A percentile compares a stretch with the other conserved stretches of the same genome.
Conservation (phyloP, 2,113 vertebrate species). For the Forbesichthys papilliferus region DNA sequence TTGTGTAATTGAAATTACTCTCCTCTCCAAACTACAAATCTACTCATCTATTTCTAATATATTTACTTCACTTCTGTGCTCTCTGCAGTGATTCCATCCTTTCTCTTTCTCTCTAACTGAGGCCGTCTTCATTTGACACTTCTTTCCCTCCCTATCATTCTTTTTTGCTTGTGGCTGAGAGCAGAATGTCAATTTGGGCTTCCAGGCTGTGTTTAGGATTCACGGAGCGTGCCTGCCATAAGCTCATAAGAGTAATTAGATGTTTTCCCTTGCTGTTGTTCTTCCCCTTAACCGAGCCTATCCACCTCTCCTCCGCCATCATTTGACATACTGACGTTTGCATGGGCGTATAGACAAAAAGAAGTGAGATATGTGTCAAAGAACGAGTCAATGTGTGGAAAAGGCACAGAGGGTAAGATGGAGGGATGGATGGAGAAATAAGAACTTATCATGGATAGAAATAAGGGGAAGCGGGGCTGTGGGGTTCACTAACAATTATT, state of each 20-base stretch:
- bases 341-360: constrained; percentile 36
- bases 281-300: constrained; percentile 40
- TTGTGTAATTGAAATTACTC: constrained; percentile 43
- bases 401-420: neutral
- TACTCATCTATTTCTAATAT: neutral
- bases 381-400: neutral
- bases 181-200: constrained; percentile 35
- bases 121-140: constrained; percentile 19
- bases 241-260: constrained; percentile 59
- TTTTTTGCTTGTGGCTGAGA: constrained; percentile 15
- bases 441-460: constrained; percentile 4
- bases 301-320: constrained; percentile 31
- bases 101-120: neutral
- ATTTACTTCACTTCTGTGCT: constrained; percentile 8
- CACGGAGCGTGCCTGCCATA: constrained; percentile 32
- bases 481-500: constrained; percentile 20
- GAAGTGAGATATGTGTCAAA: constrained; percentile 7
- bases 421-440: constrained; percentile 5
- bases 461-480: constrained; percentile 28
- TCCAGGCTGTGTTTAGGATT: constrained; percentile 37
- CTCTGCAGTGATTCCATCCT: constrained; percentile 8
- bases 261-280: constrained; percentile 44
- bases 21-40: neutral
- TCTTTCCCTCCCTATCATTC: constrained; percentile 3
- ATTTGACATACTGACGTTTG: constrained; percentile 46